A percentile compares a stretch with the other conserved stretches of the same genome.
These are phyloP conservation scores for Smutsia temminckii DNA, from an alignment of 2,797 vertebrate species.

Conservation along the genomic window DNA sequence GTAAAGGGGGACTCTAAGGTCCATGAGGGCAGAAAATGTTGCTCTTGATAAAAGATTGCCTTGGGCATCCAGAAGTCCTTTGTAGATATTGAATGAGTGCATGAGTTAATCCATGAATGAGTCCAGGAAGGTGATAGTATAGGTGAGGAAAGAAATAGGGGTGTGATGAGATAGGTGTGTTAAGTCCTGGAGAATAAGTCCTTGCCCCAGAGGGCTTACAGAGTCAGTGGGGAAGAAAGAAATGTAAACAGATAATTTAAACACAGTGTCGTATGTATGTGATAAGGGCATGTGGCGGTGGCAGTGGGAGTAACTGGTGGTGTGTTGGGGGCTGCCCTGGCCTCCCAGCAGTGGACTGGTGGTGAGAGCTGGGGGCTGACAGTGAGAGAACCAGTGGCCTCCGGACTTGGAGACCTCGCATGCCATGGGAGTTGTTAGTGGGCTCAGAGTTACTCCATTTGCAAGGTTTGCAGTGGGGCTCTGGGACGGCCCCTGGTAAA, in stretches of 20 bases:
- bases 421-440: not conserved
- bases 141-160: not conserved
- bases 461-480: not conserved
- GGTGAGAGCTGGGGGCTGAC: not conserved
- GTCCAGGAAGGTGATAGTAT: not conserved
- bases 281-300: not conserved
- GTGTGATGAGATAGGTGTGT: not conserved
- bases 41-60: not conserved
- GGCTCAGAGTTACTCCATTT: not conserved
- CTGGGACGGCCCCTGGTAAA: not conserved
- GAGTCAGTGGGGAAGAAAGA: not conserved
- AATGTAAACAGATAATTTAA: not conserved
- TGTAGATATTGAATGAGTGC: not conserved
- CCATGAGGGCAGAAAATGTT: not conserved
- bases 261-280: not conserved
- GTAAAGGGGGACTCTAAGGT: not conserved
- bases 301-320: not conserved
- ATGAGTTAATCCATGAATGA: not conserved
- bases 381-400: not conserved
- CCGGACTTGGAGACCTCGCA: not conserved
- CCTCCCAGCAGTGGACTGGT: not conserved
- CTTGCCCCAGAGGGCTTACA: not conserved
- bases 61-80: not conserved
- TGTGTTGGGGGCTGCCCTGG: not conserved
- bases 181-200: not conserved